A percentile compares a stretch with the other conserved stretches of the same genome.
These are phyloP conservation scores for Heteromyza rotundicornis DNA, from an alignment of 2,888 invertebrate species.

Conservation along the genomic window DNA sequence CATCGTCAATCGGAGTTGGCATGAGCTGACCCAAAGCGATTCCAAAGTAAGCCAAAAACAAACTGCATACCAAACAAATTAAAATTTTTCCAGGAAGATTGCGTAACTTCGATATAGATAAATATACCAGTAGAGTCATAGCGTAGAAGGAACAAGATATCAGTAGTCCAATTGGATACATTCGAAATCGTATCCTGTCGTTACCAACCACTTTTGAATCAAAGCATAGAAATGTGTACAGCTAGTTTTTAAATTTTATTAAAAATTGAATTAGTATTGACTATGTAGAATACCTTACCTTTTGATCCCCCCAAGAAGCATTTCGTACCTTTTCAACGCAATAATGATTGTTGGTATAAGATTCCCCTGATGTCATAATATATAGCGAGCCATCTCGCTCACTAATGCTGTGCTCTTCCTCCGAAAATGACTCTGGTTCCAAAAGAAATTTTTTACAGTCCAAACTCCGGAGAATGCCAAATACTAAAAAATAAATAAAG, in stretches of 20 bases:
- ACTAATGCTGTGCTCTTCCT: slow-evolving; percentile 52
- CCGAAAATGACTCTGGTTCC: slow-evolving; percentile 46
- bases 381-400: slow-evolving; percentile 51
- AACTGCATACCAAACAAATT: slow-evolving; percentile 72
- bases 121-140: slow-evolving; percentile 72
- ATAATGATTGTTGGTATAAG: slow-evolving; percentile 51
- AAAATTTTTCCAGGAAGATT: slow-evolving; percentile 78
- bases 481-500: slow-evolving; percentile 50
- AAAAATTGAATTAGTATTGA: slow-evolving; percentile 6
- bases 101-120: slow-evolving; percentile 69
- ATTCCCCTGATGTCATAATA: slow-evolving; percentile 40
- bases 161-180: slow-evolving; percentile 62
- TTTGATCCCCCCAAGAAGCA: slow-evolving; percentile 36
- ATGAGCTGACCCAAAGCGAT: slow-evolving; percentile 67
- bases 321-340: slow-evolving; percentile 53
- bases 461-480: slow-evolving; percentile 51
- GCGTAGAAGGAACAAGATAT: slow-evolving; percentile 72
- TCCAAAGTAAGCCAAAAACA: slow-evolving; percentile 71
- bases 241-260: slow-evolving; percentile 46
- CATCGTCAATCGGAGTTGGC: slow-evolving; percentile 56
- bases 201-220: slow-evolving; percentile 52
- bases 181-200: slow-evolving; percentile 52
- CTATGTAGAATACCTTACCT: slow-evolving; percentile 40
- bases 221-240: slow-evolving; percentile 58
- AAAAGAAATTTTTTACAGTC: slow-evolving; percentile 55